These are phyloP conservation scores for Thrips palmi DNA, from an alignment of 1,140 invertebrate species.

Conservation along the genomic window DNA sequence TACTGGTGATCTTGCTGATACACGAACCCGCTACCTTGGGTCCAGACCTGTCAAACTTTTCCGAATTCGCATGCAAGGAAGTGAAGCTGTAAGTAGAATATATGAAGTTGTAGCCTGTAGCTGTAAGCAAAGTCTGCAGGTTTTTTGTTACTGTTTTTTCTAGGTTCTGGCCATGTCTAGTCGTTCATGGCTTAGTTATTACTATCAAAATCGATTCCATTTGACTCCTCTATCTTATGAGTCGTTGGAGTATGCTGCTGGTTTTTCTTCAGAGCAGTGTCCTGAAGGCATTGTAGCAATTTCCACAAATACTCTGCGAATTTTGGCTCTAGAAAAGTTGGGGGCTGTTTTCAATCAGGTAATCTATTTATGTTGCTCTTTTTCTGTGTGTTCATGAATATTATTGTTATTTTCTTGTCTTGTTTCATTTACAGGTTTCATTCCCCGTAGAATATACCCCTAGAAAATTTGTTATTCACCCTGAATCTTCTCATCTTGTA, in stretches of 20 bases:
- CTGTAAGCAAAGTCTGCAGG: neutral
- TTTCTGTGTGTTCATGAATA: too few relatives aligned
- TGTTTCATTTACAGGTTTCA: conserved; percentile 38
- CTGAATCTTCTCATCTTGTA: conserved; percentile 79
- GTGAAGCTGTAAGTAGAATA: conserved; percentile 58
- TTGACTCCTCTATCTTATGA: conserved; percentile 92
- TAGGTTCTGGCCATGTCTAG: conserved; percentile 90
- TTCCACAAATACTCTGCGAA: conserved; percentile 90
- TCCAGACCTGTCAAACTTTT: conserved; percentile 92
- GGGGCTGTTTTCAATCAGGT: conserved; percentile 96
- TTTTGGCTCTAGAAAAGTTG: conserved; percentile 94
- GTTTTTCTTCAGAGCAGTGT: conserved; percentile 97
- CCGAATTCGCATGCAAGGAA: conserved; percentile 84
- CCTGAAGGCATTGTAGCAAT: conserved; percentile 99
- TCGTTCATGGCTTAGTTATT: conserved; percentile 95
- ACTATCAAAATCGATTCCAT: conserved; percentile 93
- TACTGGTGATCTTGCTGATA: conserved; percentile 93
- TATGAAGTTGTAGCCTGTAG: neutral
- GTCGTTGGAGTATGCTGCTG: conserved; percentile 91
- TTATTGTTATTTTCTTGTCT: conserved; percentile 4
- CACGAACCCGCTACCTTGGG: conserved; percentile 87
- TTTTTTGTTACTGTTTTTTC: conserved; percentile 12
- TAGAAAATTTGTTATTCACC: conserved; percentile 84
- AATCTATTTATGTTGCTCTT: conserved; percentile 5
- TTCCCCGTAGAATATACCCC: conserved; percentile 91